A percentile compares a stretch with the other conserved stretches of the same genome.
phyloP scores from a whole-genome alignment of 2,113 vertebrate species.

The Bungarus multicinctus region DNA sequence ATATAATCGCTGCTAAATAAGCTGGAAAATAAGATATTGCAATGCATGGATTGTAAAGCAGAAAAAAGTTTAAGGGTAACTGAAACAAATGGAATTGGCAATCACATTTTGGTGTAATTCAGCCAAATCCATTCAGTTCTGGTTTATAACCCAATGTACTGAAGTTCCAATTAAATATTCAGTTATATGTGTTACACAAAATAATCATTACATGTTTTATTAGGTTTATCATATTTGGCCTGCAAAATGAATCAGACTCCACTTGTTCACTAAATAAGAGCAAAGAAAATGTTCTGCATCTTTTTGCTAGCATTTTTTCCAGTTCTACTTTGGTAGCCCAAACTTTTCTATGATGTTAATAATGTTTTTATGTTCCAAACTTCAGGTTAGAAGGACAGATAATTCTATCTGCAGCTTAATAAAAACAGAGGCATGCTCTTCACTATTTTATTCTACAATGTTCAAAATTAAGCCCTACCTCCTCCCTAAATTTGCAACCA shows the following conservation, averaged over 20 bases:
- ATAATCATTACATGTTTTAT: background rate
- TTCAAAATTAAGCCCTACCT: background rate
- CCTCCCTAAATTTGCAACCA: background rate
- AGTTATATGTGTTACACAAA: background rate
- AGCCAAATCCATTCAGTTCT: background rate
- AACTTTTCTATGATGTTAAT: background rate
- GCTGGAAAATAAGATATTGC: background rate
- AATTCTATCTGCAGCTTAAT: background rate
- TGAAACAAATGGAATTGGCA: background rate
- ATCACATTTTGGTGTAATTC: background rate
- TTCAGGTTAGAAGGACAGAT: background rate
- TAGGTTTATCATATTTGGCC: background rate
- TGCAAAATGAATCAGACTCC: background rate
- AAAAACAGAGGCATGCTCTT: background rate
- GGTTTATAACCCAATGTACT: background rate
- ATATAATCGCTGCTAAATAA: background rate
- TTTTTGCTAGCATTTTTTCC: background rate
- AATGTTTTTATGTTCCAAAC: background rate
- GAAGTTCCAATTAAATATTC: background rate
- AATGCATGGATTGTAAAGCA: background rate
- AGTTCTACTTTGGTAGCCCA: background rate
- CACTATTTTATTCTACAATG: background rate
- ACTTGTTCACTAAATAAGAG: background rate
- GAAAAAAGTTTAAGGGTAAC: background rate
- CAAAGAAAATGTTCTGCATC: background rate